Evolutionary conservation across 2,797 vertebrate species (phyloP).

Genomic region (Hapalemur alaotrensis): DNA sequence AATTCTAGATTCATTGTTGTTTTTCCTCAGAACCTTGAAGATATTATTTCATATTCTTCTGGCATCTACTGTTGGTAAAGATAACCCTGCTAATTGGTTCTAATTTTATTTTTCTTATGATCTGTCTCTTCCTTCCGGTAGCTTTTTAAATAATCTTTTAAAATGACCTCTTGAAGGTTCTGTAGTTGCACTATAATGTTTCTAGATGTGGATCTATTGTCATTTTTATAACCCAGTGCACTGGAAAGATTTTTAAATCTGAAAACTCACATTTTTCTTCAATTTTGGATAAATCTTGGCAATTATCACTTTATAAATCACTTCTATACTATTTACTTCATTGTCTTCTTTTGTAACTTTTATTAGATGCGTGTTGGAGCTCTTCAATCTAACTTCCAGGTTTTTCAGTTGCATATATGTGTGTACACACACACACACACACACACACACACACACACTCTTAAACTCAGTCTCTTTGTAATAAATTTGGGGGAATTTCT

Average conservation of each 20-base stretch:
- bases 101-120: not conserved
- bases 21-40: conserved; percentile 7
- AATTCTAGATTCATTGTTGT: not conserved
- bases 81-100: not conserved
- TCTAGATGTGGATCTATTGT: conserved; percentile 31
- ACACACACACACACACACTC: not conserved
- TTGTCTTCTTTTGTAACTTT: conserved; percentile 11
- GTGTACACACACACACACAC: not conserved
- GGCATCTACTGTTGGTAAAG: not conserved
- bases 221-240: conserved; percentile 11
- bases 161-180: not conserved
- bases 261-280: conserved; percentile 10
- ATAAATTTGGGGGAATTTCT: conserved; percentile 30
- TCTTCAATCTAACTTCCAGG: not conserved
- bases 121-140: not conserved
- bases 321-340: not conserved
- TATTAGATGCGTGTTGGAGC: not conserved
- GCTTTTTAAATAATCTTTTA: not conserved
- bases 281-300: not conserved
- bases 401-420: not conserved
- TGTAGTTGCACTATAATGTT: not conserved
- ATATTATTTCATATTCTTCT: conserved; percentile 37
- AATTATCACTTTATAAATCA: not conserved
- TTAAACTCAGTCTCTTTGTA: not conserved
- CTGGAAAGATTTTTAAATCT: not conserved